Base-by-base conservation (phyloP, 2,797 vertebrate species). In the Poecilia wingei region DNA sequence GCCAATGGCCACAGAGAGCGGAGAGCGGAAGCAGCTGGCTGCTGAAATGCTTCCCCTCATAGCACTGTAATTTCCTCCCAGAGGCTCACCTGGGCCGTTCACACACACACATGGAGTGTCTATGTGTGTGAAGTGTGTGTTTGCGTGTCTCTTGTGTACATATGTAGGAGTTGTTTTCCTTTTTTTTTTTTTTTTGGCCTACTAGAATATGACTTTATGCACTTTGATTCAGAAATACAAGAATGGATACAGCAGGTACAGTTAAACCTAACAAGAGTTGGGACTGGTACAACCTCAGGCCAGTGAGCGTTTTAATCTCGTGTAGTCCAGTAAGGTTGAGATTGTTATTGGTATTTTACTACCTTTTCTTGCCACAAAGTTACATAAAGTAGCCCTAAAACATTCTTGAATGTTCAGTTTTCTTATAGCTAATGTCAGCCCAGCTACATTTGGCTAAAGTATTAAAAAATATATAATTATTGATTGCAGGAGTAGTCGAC, bases 1-100 rank as follows among this genome's bases (percentile, higher is more conserved):
- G 84, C 89, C 89, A 84, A 79, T 85, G 90, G 90, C 89, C 87
- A 82, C 80, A 84, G 79, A 90, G 82, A 84, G 79, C 25, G 73
- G 79, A 72, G 82, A 90, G 86, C 91, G 92, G 92, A 93, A 93
- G 93, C 94, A 95, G 92, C 94, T 95, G 94, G 88, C 84, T 90
- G 87, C 86, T 88, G 83, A 83, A 93, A 92, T 86, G 87, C 92
- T 93, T 94, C 94, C 90, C 88, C 86, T 91, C 82, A 83, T 81
- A 85, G 87, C 91, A 89, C 93, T 93, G 87, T 94, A 90, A 95
- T 95, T 95, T 95, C 88, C 89, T 93, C 89, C 86, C 87, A 82
- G 81, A 92, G 89, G 91, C 83, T 86, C 91, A 93, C 92, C 92
- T 94, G 91, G 87, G 75, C 75, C 61, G 77, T 79, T 83, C 87